Conservation (phyloP, 2,797 vertebrate genomes). For the Coregonus ussuriensis region DNA sequence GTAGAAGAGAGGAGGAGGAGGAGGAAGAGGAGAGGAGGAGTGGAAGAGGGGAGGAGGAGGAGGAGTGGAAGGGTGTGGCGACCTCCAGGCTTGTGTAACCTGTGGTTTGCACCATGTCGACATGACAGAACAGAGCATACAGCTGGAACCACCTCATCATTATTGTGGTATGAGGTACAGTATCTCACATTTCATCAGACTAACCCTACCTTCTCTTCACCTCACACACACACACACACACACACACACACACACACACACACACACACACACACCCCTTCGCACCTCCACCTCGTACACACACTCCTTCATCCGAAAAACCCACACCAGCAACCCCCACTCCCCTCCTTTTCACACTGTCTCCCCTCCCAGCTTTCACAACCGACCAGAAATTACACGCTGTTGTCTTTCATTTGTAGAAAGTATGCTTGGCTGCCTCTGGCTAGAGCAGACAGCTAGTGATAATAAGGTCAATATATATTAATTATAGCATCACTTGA, state of each 20-base stretch:
- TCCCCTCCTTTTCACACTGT: constrained; percentile 53
- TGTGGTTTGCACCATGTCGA: constrained; percentile 51
- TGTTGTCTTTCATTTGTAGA: constrained; percentile 80
- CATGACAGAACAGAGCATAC: constrained; percentile 56
- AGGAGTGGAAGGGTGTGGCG: neutral
- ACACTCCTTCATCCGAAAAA: constrained; percentile 19
- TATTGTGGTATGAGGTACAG: constrained; percentile 54
- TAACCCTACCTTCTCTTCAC: constrained; percentile 61
- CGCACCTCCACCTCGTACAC: constrained; percentile 24
- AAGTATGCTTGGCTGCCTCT: constrained; percentile 76
- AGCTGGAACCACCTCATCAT: constrained; percentile 57
- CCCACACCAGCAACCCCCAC: neutral
- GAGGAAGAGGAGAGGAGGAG: constrained; percentile 9
- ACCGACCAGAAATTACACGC: constrained; percentile 78
- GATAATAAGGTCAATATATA: constrained; percentile 85
- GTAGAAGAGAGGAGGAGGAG: neutral
- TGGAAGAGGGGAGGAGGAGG: neutral
- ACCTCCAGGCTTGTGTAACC: constrained; percentile 43
- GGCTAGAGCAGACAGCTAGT: constrained; percentile 75
- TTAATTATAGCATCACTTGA: constrained; percentile 79
- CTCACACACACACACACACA: constrained; percentile 21
- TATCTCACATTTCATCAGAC: constrained; percentile 53
- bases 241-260: constrained; percentile 1
- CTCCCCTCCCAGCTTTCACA: constrained; percentile 38
- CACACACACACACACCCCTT: neutral